phyloP scores from a whole-genome alignment of 2,888 invertebrate genomes.

The Poecilus cupreus region DNA sequence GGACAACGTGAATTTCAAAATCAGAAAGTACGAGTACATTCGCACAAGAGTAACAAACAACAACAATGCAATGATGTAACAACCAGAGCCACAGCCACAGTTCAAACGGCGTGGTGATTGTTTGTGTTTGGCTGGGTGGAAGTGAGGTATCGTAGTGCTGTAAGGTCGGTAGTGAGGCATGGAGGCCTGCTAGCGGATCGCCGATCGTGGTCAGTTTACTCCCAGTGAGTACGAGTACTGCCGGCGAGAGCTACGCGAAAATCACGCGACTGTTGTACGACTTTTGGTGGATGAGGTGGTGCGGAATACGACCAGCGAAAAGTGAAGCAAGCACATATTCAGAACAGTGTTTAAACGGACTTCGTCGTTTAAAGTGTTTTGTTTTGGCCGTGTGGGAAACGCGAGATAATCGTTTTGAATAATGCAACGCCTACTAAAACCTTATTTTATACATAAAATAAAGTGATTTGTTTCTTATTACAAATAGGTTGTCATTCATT shows the following conservation, averaged over 20 bases:
- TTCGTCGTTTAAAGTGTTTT: too few relatives aligned
- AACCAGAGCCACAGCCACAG: too few relatives aligned
- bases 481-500: too few relatives aligned
- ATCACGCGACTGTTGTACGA: neutral
- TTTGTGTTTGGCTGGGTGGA: neutral
- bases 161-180: neutral
- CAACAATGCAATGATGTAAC: constrained; percentile 45
- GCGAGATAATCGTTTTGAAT: too few relatives aligned
- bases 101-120: constrained; percentile 25
- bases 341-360: neutral
- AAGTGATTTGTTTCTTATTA: neutral
- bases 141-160: constrained; percentile 1
- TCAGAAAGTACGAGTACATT: constrained; percentile 41
- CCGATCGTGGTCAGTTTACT: too few relatives aligned
- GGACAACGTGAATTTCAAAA: constrained; percentile 24
- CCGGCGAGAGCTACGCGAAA: neutral
- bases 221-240: neutral
- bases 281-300: neutral
- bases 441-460: too few relatives aligned
- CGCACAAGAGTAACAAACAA: constrained; percentile 7
- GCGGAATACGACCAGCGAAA: neutral
- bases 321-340: neutral
- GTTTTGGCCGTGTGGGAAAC: neutral
- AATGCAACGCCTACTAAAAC: constrained; percentile 23
- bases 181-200: neutral